These are phyloP conservation scores for Geopemphigus sp. DNA, from an alignment of 1,140 invertebrate genomes.

Conservation along the genomic window DNA sequence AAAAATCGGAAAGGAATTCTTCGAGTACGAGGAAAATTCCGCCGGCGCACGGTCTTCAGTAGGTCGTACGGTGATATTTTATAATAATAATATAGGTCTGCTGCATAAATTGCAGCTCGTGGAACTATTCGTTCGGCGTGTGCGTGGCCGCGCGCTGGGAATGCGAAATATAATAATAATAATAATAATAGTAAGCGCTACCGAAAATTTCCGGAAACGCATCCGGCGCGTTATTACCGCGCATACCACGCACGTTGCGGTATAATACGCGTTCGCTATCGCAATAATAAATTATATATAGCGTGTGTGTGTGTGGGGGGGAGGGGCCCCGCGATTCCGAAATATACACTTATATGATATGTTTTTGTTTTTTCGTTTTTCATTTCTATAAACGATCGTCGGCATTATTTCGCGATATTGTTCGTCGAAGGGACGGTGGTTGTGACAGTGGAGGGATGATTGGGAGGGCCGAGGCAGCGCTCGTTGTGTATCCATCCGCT, in stretches of 20 bases:
- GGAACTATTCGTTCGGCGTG: not conserved
- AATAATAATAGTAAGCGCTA: conserved; percentile 14
- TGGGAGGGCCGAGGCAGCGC: too few species aligned
- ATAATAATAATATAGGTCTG: not conserved
- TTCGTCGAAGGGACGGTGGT: too few species aligned
- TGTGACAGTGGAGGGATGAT: too few species aligned
- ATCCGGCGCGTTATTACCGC: conserved; percentile 23
- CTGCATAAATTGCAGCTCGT: conserved; percentile 27
- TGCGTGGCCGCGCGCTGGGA: not conserved
- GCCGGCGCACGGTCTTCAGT: too few species aligned
- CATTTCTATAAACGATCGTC: not conserved
- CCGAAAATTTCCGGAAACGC: conserved; percentile 22
- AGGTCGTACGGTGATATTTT: too few species aligned
- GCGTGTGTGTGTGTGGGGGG: not conserved
- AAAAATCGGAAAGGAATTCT: not conserved
- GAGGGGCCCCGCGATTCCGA: not conserved
- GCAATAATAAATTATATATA: not conserved
- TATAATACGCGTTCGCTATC: not conserved
- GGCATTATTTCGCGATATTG: too few species aligned
- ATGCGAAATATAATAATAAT: not conserved
- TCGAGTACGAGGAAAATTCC: not conserved
- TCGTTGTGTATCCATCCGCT: too few species aligned
- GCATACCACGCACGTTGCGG: not conserved
- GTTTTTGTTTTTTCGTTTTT: too few species aligned
- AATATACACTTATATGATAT: too few species aligned